Evolutionary conservation across 2,797 vertebrate genomes (phyloP), one percentile per base, ranked within the genome.

Genomic region (Petrocephalus sullivani): DNA sequence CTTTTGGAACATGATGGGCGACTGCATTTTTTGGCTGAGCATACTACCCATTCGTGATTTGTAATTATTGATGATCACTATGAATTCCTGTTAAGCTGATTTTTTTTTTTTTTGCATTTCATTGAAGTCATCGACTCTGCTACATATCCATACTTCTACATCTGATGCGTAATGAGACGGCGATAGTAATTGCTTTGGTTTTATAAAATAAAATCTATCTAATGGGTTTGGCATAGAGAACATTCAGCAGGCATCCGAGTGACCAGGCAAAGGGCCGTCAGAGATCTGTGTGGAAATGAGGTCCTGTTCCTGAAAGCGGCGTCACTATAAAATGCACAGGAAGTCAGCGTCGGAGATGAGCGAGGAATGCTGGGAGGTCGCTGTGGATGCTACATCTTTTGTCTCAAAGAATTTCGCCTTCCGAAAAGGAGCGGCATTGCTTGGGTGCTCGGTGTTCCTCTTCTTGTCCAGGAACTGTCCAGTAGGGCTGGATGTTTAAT

Each of bases 161-260:
- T 90, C 88, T 89, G 87, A 92, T 88, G 23, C 51, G 64, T 54
- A 83, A 89, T 61, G 93, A 93, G 94, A 94, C 90, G 90, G 94
- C 92, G 93, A 86, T 93, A 89, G 94, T 92, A 95, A 96, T 96
- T 96, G 95, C 96, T 96, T 96, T 96, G 96, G 96, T 96, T 96
- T 96, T 95, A 94, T 95, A 96, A 96, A 96, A 96, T 95, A 96
- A 95, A 94, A 92, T 92, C 91, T 91, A 92, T 92, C 91, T 85
- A 23, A 57, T 64, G 93, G 94, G 94, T 96, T 96, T 96, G 96
- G 95, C 96, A 96, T 96, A 95, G 95, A 96, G 94, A 95, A 94
- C 94, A 94, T 94, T 94, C 94, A 93, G 93, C 91, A 92, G 94
- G 94, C 93, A 89, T 93, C 16, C 33, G 88, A 92, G 91, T 91